These are phyloP conservation scores for Brachymystax lenok DNA, from an alignment of 2,797 vertebrate genomes.

Conservation along the genomic window DNA sequence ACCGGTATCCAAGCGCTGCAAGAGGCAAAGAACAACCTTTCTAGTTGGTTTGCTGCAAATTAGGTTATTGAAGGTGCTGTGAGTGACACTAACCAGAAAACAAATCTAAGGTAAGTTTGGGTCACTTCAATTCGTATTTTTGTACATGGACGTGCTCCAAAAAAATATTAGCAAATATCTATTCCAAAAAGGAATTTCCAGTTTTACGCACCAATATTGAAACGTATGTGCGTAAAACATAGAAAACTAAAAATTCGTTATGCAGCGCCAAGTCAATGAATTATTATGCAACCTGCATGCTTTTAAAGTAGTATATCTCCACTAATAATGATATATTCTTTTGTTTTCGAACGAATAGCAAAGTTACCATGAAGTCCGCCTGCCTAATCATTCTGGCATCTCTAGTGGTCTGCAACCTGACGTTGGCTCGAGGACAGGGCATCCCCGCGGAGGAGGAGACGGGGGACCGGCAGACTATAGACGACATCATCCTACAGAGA, in stretches of 20 bases:
- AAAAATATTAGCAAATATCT: neutral
- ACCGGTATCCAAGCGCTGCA: constrained; percentile 57
- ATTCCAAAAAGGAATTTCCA: neutral
- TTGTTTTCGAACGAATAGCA: constrained; percentile 41
- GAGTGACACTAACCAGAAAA: neutral
- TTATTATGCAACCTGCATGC: neutral
- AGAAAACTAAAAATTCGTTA: neutral
- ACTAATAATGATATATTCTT: neutral
- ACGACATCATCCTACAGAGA: constrained; percentile 78
- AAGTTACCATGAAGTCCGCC: constrained; percentile 74
- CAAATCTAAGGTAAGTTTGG: constrained; percentile 5
- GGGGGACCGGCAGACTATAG: constrained; percentile 62
- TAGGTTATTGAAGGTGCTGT: neutral
- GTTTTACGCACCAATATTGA: neutral
- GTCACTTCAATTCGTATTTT: neutral
- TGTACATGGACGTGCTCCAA: neutral
- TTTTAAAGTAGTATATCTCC: neutral
- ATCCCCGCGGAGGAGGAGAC: constrained; percentile 70
- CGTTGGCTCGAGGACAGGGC: constrained; percentile 67
- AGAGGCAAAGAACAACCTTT: constrained; percentile 40
- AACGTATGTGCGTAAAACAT: neutral
- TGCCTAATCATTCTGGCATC: constrained; percentile 77
- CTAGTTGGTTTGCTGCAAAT: neutral
- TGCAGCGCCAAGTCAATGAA: neutral
- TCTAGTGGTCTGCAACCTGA: constrained; percentile 70